phyloP scores from a whole-genome alignment of 2,797 vertebrate genomes.

The Kryptopterus vitreolus region DNA sequence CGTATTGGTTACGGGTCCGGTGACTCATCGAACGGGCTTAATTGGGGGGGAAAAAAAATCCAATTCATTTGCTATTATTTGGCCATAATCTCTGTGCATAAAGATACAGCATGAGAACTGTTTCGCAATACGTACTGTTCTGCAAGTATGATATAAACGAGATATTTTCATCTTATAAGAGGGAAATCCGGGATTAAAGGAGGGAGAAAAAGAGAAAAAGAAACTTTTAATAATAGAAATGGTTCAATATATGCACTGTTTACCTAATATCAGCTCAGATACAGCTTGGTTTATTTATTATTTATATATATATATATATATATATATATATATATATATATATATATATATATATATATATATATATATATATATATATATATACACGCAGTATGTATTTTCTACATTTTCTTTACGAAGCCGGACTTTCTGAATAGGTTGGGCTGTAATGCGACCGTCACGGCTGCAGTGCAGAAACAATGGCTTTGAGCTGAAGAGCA shows the following conservation, averaged over 20 bases:
- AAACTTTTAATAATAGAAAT: neutral
- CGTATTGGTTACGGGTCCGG: constrained; percentile 17
- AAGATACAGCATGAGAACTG: neutral
- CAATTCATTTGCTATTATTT: neutral
- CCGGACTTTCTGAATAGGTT: neutral
- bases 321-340: neutral
- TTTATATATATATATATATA: neutral
- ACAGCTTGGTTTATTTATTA: too few species aligned
- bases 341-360: neutral
- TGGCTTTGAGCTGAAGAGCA: constrained; percentile 52
- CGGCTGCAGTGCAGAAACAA: constrained; percentile 30
- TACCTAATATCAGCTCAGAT: neutral
- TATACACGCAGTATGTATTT: neutral
- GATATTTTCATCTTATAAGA: neutral
- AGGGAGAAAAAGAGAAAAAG: neutral
- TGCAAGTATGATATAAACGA: neutral
- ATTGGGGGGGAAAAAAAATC: neutral
- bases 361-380: neutral
- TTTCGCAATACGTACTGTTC: neutral
- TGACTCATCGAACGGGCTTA: constrained; percentile 15
- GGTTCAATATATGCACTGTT: neutral
- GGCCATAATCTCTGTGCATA: neutral
- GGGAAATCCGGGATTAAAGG: neutral
- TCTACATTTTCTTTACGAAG: neutral
- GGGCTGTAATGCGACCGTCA: neutral